Conservation (phyloP, 2,888 invertebrate genomes). For the Scaeva pyrastri region DNA sequence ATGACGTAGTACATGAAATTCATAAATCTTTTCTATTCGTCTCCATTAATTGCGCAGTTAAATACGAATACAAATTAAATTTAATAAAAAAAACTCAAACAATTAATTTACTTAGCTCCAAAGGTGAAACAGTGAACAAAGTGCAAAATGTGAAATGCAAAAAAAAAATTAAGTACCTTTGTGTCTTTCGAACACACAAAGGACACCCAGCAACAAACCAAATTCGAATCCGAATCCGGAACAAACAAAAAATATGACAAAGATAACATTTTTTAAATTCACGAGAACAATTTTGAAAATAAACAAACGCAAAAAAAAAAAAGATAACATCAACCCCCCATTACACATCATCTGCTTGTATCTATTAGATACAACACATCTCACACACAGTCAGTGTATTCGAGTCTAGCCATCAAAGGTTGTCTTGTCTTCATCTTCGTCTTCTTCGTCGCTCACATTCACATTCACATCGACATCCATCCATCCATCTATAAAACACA, state of each 20-base stretch:
- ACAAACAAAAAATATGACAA: background rate
- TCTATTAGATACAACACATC: background rate
- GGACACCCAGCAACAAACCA: slow-evolving; percentile 53
- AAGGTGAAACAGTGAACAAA: slow-evolving; percentile 59
- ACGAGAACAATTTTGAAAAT: slow-evolving; percentile 42
- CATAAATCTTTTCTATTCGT: background rate
- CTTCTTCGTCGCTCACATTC: too few species aligned
- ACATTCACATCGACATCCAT: too few species aligned
- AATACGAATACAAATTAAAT: too few species aligned
- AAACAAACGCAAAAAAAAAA: slow-evolving; percentile 31
- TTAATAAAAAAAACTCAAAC: background rate
- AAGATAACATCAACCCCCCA: slow-evolving; percentile 66
- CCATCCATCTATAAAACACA: too few species aligned
- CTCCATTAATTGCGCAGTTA: slow-evolving; percentile 66
- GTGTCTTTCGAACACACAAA: background rate
- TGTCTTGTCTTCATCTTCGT: slow-evolving; percentile 12
- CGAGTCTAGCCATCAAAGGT: slow-evolving; percentile 32
- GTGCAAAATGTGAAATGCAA: slow-evolving; percentile 24
- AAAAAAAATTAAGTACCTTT: background rate
- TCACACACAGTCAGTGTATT: slow-evolving; percentile 6
- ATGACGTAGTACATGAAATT: slow-evolving; percentile 29
- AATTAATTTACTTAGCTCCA: slow-evolving; percentile 36
- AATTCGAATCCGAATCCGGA: too few species aligned
- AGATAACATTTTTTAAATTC: slow-evolving; percentile 33
- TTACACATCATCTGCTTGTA: slow-evolving; percentile 6